Evolutionary conservation across 1,140 invertebrate genomes (phyloP).

Genomic region (Nymphalis io): DNA sequence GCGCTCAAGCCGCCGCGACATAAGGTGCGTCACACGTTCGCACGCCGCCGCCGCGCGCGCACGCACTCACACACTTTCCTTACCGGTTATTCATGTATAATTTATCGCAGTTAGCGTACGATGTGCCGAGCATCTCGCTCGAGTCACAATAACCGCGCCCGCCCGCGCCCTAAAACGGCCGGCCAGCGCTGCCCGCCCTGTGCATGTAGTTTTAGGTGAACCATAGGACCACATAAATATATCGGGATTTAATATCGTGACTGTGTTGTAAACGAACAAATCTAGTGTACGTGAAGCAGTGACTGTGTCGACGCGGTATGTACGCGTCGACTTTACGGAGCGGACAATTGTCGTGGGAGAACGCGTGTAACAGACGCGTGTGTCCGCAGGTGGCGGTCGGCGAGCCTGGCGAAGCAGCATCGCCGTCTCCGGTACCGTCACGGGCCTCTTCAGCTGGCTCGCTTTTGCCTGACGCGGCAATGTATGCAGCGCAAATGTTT

Average conservation of each 20-base stretch:
- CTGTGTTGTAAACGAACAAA: constrained; percentile 58
- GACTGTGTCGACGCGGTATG: constrained; percentile 77
- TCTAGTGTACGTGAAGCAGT: constrained; percentile 74
- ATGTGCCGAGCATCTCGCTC: constrained; percentile 71
- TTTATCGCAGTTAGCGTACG: constrained; percentile 70
- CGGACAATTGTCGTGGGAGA: constrained; percentile 78
- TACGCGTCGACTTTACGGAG: constrained; percentile 75
- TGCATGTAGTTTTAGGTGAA: constrained; percentile 44
- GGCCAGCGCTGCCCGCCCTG: constrained; percentile 66
- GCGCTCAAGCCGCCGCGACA: constrained; percentile 78
- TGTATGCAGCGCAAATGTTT: constrained; percentile 80
- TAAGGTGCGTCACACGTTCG: constrained; percentile 79
- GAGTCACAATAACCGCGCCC: constrained; percentile 74
- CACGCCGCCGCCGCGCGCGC: constrained; percentile 77
- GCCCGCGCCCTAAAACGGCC: constrained; percentile 72
- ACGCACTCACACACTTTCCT: constrained; percentile 75
- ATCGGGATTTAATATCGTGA: constrained; percentile 58
- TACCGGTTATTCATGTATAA: constrained; percentile 75
- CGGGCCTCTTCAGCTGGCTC: constrained; percentile 76
- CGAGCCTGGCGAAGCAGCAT: constrained; percentile 73
- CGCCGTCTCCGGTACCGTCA: constrained; percentile 75
- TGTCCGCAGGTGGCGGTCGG: constrained; percentile 79
- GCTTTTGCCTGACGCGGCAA: constrained; percentile 75
- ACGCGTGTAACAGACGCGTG: constrained; percentile 79
- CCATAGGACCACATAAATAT: constrained; percentile 44